A percentile compares a stretch with the other conserved stretches of the same genome.
phyloP scores from a whole-genome alignment of 2,113 vertebrate species.

The Scytalopus superciliaris region DNA sequence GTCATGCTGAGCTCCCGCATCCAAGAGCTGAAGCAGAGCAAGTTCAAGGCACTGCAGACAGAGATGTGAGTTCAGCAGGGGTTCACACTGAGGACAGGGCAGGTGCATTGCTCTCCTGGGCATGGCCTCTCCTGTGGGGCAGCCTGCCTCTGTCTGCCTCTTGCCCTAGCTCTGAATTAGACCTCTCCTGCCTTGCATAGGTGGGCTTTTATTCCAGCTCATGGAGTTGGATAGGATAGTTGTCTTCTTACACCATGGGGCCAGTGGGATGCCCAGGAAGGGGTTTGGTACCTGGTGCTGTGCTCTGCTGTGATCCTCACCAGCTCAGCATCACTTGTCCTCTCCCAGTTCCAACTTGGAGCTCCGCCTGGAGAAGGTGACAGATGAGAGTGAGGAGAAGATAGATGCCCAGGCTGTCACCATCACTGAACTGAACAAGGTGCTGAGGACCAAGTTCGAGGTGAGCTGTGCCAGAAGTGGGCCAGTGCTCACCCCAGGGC shows the following conservation, averaged over 20 bases:
- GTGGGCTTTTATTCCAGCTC: neutral
- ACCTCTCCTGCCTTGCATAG: neutral
- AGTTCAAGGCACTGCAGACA: conserved; percentile 21
- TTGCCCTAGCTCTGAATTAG: neutral
- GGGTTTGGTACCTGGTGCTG: neutral
- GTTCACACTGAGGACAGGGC: accelerated
- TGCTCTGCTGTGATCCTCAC: accelerated
- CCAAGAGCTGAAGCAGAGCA: conserved; percentile 63
- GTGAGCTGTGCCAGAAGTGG: conserved; percentile 67
- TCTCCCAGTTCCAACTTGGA: conserved; percentile 60
- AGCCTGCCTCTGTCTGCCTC: neutral
- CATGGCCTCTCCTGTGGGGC: neutral
- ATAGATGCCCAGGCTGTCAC: conserved; percentile 35
- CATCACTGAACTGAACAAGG: conserved; percentile 64
- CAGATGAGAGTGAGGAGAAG: neutral
- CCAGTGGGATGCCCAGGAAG: neutral
- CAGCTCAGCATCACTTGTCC: neutral
- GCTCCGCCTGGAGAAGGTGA: conserved; percentile 40
- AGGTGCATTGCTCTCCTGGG: accelerated
- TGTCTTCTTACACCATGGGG: too few species aligned
- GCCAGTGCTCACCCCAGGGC: conserved; percentile 9
- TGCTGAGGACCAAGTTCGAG: conserved; percentile 64
- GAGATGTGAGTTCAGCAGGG: conserved; percentile 63
- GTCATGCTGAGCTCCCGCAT: conserved; percentile 40
- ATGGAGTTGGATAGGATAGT: too few species aligned